Evolutionary conservation across 2,888 invertebrate genomes (phyloP), one percentile per base, ranked within the genome.

Genomic region (Ophion costatus): DNA sequence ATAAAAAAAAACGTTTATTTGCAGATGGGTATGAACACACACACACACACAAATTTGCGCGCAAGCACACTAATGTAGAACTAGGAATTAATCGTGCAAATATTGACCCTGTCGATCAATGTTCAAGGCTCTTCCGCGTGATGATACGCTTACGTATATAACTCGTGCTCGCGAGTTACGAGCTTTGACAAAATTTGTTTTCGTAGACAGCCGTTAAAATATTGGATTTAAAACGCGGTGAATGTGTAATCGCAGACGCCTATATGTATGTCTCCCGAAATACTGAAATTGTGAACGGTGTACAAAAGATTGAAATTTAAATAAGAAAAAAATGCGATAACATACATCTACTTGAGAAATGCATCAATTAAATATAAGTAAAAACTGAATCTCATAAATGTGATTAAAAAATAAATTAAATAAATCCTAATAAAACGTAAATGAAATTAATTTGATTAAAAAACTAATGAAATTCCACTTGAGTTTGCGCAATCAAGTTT

Each of bases 31-130:
- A 69, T 24, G 66, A 20, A 38, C 1, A 9, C 1, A 56, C 20
- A 82, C 33, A 29, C 24, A 74, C n/a, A 66, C 66, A 67, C 75
- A 73, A 67, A 61, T 80, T 64, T 75, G 64, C 42, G 70, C 56
- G 66, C 17, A 56, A 38, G 59, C 57, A 45, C 45, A 45, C 45
- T 2, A 9, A 45, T 14, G 45, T 45, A 45, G 64, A 78, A 56
- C 75, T 73, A 83, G 88, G 85, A 90, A 89, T 89, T 89, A 89
- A 90, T 90, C 87, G 87, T 86, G 88, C 88, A 90, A 91, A 91
- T 89, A 90, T 90, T 90, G 87, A 87, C 88, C 80, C 84, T 87
- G 84, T 86, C 84, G 86, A 87, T 89, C 86, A 87, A 87, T 74
- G 86, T 91, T 89, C 89, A 90, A 91, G 90, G 91, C 87, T 85